A percentile compares a stretch with the other conserved stretches of the same genome.
These are phyloP conservation scores for Phalacrocorax aristotelis DNA, from an alignment of 2,113 vertebrate species.

Conservation along the genomic window DNA sequence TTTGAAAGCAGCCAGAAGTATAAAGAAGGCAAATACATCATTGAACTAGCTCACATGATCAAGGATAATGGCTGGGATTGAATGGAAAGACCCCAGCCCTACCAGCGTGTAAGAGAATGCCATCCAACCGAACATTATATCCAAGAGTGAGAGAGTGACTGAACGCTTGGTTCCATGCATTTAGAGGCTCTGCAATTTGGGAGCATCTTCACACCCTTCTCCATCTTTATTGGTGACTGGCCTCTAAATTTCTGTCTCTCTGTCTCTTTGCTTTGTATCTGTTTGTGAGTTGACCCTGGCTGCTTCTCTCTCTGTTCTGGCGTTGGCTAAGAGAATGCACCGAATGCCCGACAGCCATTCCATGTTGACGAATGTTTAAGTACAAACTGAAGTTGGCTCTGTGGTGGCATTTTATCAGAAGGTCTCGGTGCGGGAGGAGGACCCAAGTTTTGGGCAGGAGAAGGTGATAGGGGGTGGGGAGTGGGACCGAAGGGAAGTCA, in stretches of 20 bases:
- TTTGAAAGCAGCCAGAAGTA: conserved; percentile 99
- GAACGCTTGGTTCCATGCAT: conserved; percentile 81
- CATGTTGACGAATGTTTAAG: neutral
- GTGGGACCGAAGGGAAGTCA: neutral
- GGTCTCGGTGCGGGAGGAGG: conserved; percentile 10
- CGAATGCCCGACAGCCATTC: conserved; percentile 52
- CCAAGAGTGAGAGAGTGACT: conserved; percentile 81
- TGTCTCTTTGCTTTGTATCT: conserved; percentile 84
- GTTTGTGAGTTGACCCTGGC: conserved; percentile 81
- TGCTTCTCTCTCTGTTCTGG: conserved; percentile 76
- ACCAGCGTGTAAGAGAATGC: conserved; percentile 69
- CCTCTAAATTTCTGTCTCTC: conserved; percentile 82
- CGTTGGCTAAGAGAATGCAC: conserved; percentile 74
- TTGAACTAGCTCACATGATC: conserved; percentile 99
- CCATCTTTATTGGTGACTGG: conserved; percentile 77
- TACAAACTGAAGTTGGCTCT: neutral
- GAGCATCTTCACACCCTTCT: conserved; percentile 75
- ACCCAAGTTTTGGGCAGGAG: conserved; percentile 40
- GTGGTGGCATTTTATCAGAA: conserved; percentile 10
- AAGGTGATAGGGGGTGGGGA: conserved; percentile 17
- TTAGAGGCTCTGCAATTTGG: conserved; percentile 75
- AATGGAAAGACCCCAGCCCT: conserved; percentile 50
- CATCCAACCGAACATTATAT: conserved; percentile 77
- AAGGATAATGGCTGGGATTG: conserved; percentile 99
- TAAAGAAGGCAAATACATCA: conserved; percentile 99